A percentile compares a stretch with the other conserved stretches of the same genome.
phyloP scores from a whole-genome alignment of 1,140 invertebrate genomes.

The Drosophila obscura region DNA sequence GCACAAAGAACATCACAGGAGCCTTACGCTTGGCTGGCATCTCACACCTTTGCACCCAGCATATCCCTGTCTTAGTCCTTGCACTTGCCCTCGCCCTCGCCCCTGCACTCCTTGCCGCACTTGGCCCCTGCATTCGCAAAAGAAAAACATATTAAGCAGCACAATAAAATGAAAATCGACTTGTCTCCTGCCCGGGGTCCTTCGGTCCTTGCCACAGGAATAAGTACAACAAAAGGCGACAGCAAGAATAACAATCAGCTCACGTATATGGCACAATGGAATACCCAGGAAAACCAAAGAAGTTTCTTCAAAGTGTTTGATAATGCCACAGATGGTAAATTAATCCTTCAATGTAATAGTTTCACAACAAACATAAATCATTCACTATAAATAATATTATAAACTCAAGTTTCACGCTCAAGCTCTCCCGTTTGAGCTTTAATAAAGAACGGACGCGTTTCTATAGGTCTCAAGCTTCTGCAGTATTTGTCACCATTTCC shows the following conservation, averaged over 20 bases:
- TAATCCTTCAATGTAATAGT: too few species aligned
- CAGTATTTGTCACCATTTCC: too few species aligned
- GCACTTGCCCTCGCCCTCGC: constrained; percentile 21
- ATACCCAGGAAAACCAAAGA: constrained; percentile 40
- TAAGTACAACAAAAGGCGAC: background rate
- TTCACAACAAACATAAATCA: too few species aligned
- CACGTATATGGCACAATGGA: constrained; percentile 15
- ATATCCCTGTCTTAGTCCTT: constrained; percentile 57
- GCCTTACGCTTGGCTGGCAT: constrained; percentile 43
- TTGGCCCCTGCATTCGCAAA: constrained; percentile 28
- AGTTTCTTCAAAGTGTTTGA: constrained; percentile 4
- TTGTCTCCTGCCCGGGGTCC: constrained; percentile 21
- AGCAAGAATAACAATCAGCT: constrained; percentile 24
- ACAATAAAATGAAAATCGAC: constrained; percentile 65
- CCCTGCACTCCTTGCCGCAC: background rate
- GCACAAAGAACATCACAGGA: constrained; percentile 15
- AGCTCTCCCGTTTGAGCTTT: too few species aligned
- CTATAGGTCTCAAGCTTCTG: too few species aligned
- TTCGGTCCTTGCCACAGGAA: constrained; percentile 20
- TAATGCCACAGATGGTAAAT: too few species aligned
- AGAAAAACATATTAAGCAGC: constrained; percentile 67
- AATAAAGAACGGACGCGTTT: too few species aligned
- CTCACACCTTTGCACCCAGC: constrained; percentile 52
- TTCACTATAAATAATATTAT: too few species aligned
- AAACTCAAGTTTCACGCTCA: too few species aligned